These are phyloP conservation scores for Euwallacea similis DNA, from an alignment of 1,140 invertebrate species.

Conservation along the genomic window DNA sequence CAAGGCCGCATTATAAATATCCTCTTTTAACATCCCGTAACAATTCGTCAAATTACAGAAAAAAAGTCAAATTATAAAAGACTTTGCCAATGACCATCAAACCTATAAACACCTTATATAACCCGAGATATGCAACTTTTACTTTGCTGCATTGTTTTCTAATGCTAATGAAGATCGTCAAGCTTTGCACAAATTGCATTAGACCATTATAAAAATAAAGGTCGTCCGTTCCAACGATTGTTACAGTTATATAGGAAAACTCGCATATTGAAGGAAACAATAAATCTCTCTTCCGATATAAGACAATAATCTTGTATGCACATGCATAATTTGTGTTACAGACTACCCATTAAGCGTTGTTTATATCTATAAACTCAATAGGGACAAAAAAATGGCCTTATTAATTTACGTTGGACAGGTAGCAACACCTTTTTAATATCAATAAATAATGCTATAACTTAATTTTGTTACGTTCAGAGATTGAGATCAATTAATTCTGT, in stretches of 20 bases:
- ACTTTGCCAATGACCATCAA: background rate
- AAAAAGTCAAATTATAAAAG: too few relatives aligned
- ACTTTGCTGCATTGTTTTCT: conserved; percentile 22
- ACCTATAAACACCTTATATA: conserved; percentile 11
- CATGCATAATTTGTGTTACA: conserved; percentile 4
- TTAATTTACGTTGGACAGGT: conserved; percentile 1
- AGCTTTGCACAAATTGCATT: conserved; percentile 12
- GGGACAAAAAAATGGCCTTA: background rate
- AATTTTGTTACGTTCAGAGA: background rate
- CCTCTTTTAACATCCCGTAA: too few relatives aligned
- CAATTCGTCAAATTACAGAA: too few relatives aligned
- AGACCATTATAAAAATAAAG: conserved; percentile 6
- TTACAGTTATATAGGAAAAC: conserved; percentile 1
- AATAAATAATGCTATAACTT: background rate
- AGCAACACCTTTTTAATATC: conserved; percentile 1
- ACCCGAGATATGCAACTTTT: conserved; percentile 12
- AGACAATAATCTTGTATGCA: background rate
- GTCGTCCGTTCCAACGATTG: background rate
- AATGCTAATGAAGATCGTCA: conserved; percentile 19
- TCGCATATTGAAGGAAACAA: background rate
- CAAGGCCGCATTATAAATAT: too few relatives aligned
- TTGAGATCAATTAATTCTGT: too few relatives aligned
- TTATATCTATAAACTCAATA: conserved; percentile 2
- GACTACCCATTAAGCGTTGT: background rate
- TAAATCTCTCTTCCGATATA: background rate